Base-by-base conservation (phyloP, 2,888 invertebrate species). In the Scaptomyza cyrtandrae region DNA sequence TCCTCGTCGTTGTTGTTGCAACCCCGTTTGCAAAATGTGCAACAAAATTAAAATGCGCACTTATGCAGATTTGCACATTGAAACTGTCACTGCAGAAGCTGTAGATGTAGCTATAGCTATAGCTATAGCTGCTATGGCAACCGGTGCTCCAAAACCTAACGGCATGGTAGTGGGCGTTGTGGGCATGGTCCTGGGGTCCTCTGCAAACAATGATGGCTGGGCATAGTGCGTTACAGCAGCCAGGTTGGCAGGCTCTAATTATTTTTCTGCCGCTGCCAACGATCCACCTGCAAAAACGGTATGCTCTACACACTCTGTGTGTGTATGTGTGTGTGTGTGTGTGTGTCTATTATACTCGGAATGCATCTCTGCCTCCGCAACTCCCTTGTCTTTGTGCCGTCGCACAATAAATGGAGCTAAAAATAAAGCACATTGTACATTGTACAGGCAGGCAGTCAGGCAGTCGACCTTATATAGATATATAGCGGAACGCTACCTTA, bases 11-110 rank as follows among this genome's bases (percentile, higher is more conserved):
- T 14, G 14, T 14, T 52, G 64, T 71, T 41, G 72, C 62, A 85
- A 65, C 80, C 31, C 37, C 62, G 86, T 10, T 41, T 71, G 85
- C 82, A 85, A 85, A 85, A 85, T 85, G 89, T 86, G 82, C 85
- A 86, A 86, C 85, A 89, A 86, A 89, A 89, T 89, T 89, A 86
- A 85, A 86, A 86, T 86, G 85, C 89, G 89, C 89, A 86, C 88
- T 86, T 86, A 86, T 86, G 85, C 85, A 86, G 89, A 86, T 86
- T 89, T 86, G 88, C 85, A 82, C 89, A 89, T 89, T 86, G 85
- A 85, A 85, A 87, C 78, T 89, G 89, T 85, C 85, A 85, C 85
- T 74, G 78, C 81, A 72, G 56, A 57, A 69, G 41, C 55, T 37
- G 39, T 19, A 56, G 35, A 35, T n/a, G 41, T 46, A n/a, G n/a